Conservation (phyloP, 2,113 vertebrate genomes). For the Talpa occidentalis region DNA sequence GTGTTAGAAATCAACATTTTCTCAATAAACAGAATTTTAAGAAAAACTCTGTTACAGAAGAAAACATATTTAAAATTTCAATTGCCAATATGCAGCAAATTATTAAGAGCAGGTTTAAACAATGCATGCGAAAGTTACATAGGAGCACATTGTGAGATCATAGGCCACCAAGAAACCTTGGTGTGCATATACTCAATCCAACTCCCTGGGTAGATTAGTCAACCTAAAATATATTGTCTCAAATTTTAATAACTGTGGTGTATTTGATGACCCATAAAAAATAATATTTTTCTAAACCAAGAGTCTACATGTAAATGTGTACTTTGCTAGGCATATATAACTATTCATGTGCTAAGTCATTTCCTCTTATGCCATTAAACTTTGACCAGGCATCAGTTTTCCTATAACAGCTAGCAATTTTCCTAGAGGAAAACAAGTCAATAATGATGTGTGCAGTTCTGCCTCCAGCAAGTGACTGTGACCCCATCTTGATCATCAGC, state of each 20-base stretch:
- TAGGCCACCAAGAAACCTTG: neutral
- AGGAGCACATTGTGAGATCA: neutral
- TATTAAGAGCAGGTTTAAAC: neutral
- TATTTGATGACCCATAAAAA: neutral
- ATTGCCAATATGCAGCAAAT: neutral
- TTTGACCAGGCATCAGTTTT: neutral
- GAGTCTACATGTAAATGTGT: neutral
- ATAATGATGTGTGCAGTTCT: neutral
- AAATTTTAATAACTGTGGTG: neutral
- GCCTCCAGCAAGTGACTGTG: neutral
- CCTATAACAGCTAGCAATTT: neutral
- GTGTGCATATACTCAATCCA: neutral
- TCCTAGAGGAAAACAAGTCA: neutral
- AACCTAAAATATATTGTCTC: neutral
- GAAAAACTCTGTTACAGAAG: neutral
- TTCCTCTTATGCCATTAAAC: slow-evolving; percentile 11
- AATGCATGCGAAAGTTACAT: neutral
- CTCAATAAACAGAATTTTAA: too few species aligned
- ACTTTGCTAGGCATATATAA: neutral
- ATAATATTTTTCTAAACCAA: neutral
- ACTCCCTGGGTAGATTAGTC: neutral
- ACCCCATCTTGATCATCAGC: neutral
- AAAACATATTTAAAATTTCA: neutral
- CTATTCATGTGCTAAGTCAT: neutral
- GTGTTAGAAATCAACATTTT: too few species aligned